phyloP scores from a whole-genome alignment of 2,888 invertebrate genomes.

The Steinernema carpocapsae region DNA sequence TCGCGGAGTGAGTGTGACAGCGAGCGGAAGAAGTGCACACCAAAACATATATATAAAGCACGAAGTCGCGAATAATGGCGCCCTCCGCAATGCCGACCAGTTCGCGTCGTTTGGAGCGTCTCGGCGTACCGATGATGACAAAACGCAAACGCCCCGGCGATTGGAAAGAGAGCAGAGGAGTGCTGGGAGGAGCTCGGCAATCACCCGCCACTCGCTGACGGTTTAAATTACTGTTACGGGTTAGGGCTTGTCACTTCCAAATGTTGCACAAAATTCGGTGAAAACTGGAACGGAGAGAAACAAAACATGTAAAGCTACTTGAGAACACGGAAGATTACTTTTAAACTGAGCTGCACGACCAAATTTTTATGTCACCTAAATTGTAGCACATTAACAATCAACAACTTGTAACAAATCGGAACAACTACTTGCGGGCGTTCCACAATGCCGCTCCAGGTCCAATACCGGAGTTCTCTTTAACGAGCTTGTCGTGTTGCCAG shows the following conservation, averaged over 20 bases:
- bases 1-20: constrained; percentile 16
- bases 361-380: neutral
- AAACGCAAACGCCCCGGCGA: neutral
- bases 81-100: constrained; percentile 40
- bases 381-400: neutral
- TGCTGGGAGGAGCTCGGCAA: constrained; percentile 19
- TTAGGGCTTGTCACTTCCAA: too few species aligned
- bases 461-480: constrained; percentile 45
- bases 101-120: neutral
- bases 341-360: too few species aligned
- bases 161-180: neutral
- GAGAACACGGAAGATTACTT: too few species aligned
- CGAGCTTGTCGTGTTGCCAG: constrained; percentile 57
- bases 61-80: constrained; percentile 21
- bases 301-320: too few species aligned
- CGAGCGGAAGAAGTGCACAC: constrained; percentile 28
- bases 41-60: neutral
- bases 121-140: constrained; percentile 15
- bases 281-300: too few species aligned
- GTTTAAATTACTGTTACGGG: neutral
- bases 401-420: neutral
- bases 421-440: neutral
- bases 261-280: too few species aligned
- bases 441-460: constrained; percentile 48
- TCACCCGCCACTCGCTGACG: neutral